These are phyloP conservation scores for Hymenochirus boettgeri DNA, from an alignment of 2,113 vertebrate species.

Conservation along the genomic window DNA sequence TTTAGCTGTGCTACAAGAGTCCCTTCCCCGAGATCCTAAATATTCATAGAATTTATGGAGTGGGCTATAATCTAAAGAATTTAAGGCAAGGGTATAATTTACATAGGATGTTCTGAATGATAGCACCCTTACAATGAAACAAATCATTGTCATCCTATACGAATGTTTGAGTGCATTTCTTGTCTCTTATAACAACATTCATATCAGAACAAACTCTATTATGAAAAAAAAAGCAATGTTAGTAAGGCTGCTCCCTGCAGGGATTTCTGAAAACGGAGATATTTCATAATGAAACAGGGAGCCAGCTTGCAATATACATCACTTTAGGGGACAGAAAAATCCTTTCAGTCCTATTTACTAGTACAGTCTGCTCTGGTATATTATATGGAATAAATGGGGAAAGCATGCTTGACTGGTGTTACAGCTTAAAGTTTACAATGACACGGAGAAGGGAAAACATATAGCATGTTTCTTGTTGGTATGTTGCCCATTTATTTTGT, in stretches of 20 bases:
- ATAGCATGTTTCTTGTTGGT: too few relatives aligned
- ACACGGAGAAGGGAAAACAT: too few relatives aligned
- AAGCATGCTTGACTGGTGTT: too few relatives aligned
- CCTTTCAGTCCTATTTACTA: too few relatives aligned
- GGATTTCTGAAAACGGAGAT: background rate
- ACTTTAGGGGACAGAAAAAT: too few relatives aligned
- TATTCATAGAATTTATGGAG: background rate
- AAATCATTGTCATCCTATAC: background rate
- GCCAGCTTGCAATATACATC: too few relatives aligned
- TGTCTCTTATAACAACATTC: background rate
- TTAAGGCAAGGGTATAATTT: background rate
- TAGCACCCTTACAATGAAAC: background rate
- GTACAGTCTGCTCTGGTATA: too few relatives aligned
- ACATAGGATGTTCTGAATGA: slow-evolving; percentile 3
- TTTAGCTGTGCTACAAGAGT: background rate
- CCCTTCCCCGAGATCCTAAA: slow-evolving; percentile 3
- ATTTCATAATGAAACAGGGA: too few relatives aligned
- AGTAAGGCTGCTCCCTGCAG: background rate
- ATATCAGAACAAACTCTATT: slow-evolving; percentile 10
- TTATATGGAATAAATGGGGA: too few relatives aligned
- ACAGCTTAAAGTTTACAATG: too few relatives aligned
- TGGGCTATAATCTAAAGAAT: background rate
- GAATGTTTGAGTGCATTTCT: background rate
- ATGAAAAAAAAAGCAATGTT: background rate
- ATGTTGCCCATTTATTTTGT: too few relatives aligned